Evolutionary conservation across 2,113 vertebrate genomes (phyloP), one percentile per base, ranked within the genome.

Genomic region (Mugil cephalus): DNA sequence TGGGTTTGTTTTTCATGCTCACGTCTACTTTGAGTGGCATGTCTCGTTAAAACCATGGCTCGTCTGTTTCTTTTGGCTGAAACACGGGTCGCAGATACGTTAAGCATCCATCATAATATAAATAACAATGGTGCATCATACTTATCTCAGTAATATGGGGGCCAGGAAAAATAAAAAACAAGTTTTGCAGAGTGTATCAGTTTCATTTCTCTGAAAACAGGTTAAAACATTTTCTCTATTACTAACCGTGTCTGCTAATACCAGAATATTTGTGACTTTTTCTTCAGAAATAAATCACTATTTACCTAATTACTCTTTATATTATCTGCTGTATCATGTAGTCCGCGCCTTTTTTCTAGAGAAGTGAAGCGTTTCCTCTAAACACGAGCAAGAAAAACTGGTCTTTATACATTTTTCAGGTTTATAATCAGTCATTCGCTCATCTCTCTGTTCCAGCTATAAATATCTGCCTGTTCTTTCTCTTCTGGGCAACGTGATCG

Each of bases 31-130:
- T 71, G 79, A 77, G 17, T 83, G 85, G 36, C 69, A 63, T 17
- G 10, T 21, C 69, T 77, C 60, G 56, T 75, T 77, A 77, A 38
- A 61, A 21, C 19, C 8, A 30, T 30, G 24, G 24, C 24, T 30
- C 2, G 24, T 17, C 15, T 70, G 53, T 83, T 86, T 73, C 4
- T 50, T 64, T 83, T 83, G 83, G 83, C 81, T 74, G 10, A 59
- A 61, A 36, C 34, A 14, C 11, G 13, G 30, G 63, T n/a, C 80
- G 34, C 15, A 1, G 61, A 64, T 59, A 19, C 36, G 24, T 45
- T 11, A 72, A 78, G 77, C 30, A 42, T 50, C 54, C 48, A 43
- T 48, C 2, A 30, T 45, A 48, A 46, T 4, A 15, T 13, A 10
- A 63, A 30, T 35, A 68, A 55, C 14, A 39, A 19, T 10, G 40